phyloP scores from a whole-genome alignment of 2,888 invertebrate genomes.

The Pseudococcus jackbeardsleyi region DNA sequence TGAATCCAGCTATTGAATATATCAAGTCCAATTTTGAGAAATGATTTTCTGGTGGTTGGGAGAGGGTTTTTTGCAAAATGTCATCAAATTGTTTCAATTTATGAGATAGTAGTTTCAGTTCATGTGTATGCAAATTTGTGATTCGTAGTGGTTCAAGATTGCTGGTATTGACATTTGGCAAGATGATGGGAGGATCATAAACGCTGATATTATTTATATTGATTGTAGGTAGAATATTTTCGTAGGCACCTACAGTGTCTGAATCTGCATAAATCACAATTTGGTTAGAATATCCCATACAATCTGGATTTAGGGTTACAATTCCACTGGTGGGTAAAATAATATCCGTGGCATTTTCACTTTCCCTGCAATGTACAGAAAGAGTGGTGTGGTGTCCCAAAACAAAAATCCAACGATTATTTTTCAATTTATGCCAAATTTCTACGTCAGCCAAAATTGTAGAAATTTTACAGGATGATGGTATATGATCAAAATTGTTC shows the following conservation, averaged over 20 bases:
- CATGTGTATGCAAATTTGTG: not conserved
- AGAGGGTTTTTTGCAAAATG: not conserved
- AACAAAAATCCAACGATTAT: not conserved
- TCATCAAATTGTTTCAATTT: conserved; percentile 8
- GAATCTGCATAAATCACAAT: not conserved
- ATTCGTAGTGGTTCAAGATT: not conserved
- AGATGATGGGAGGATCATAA: not conserved
- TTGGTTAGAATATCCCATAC: not conserved
- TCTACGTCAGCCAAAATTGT: not conserved
- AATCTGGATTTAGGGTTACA: not conserved
- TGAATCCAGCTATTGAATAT: no score
- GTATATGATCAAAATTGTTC: not conserved
- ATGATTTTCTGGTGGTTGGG: no score
- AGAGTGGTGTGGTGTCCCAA: not conserved
- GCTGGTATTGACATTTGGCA: no score
- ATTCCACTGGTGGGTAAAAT: not conserved
- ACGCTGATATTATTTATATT: not conserved
- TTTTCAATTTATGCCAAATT: not conserved
- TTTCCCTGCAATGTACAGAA: not conserved
- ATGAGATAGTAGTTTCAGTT: not conserved
- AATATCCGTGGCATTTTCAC: not conserved
- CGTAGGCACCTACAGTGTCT: not conserved
- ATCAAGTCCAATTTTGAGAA: no score
- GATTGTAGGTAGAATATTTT: not conserved
- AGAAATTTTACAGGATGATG: not conserved